A percentile compares a stretch with the other conserved stretches of the same genome.
Evolutionary conservation across 2,888 invertebrate genomes (phyloP).

Genomic region (Lissocephala sabroskyi): DNA sequence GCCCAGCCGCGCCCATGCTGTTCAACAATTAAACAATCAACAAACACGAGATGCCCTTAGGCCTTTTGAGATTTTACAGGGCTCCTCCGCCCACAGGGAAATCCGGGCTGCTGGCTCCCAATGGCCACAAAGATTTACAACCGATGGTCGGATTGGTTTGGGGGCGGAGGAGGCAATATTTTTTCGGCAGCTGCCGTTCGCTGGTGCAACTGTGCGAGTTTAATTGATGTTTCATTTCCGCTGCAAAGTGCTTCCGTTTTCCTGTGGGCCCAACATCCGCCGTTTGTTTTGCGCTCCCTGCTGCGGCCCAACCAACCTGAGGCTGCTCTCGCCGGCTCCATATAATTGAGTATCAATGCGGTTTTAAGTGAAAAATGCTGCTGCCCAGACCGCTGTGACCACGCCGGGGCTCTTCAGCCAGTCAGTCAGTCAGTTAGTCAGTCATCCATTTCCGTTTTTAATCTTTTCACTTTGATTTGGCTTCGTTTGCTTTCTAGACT

Average conservation of each 20-base stretch:
- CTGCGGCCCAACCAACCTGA: constrained; percentile 16
- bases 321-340: constrained; percentile 4
- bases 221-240: constrained; percentile 69
- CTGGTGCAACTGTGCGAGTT: constrained; percentile 39
- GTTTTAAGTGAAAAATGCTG: constrained; percentile 63
- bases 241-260: constrained; percentile 63
- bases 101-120: background rate
- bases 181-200: constrained; percentile 26
- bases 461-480: constrained; percentile 56
- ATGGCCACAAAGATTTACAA: constrained; percentile 33
- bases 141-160: constrained; percentile 6
- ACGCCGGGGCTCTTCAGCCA: background rate
- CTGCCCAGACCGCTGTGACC: constrained; percentile 5
- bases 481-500: constrained; percentile 4
- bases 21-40: constrained; percentile 38
- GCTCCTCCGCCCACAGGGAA: too few relatives aligned
- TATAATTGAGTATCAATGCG: constrained; percentile 67
- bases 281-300: constrained; percentile 38
- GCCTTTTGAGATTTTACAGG: constrained; percentile 17
- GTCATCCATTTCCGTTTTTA: constrained; percentile 47
- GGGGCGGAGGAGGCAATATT: constrained; percentile 29
- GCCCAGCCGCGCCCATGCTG: background rate
- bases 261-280: constrained; percentile 44
- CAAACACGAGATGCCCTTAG: constrained; percentile 26
- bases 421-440: constrained; percentile 16